Evolutionary conservation across 2,797 vertebrate species (phyloP), one percentile per base, ranked within the genome.

Genomic region (Oryzias sinensis): DNA sequence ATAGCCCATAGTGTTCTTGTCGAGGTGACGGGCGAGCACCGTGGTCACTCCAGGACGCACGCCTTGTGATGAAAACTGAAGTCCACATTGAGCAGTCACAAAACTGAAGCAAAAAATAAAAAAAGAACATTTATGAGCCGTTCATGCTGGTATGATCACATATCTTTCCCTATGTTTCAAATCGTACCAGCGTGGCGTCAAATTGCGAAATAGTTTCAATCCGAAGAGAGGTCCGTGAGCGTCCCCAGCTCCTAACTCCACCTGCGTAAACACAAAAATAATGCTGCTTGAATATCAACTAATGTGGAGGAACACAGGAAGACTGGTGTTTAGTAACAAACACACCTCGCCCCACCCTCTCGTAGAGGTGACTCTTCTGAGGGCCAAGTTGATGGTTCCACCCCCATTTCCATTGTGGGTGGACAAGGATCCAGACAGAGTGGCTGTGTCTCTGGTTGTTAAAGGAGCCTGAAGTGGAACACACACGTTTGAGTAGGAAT

Each of bases 351-450:
- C 96, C 97, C 97, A 99, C 6, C 97, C 97, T 63, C 95, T 97
- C 1, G 95, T 91, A 0, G 97, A 98, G 1, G 94, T 98, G 72
- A 98, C 94, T 75, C 95, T 90, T 67, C 97, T 90, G 56, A 99
- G 85, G 2, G 95, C 92, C 68, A 98, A 62, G 86, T 95, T 98
- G 72, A 99, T 91, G 13, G 93, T 96, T 27, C 97, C 97, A 0
- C 97, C 95, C 73, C 97, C 97, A 0, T 96, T 99, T 65, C 97
- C 97, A 2, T 99, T 99, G 88, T 98, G 96, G n/a, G 97, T 99
- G 2, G 97, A 98, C 71, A 99, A 92, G 76, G 95, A 98, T 65
- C 97, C 97, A 4, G 97, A 97, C 24, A 99, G 90, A 89, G 98
- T 88, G 45, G 97, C 97, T 0, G 97, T 99, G 86, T 98, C 97